A percentile compares a stretch with the other conserved stretches of the same genome.
Conservation (phyloP, 2,113 vertebrate genomes). For the Fukomys damarensis region DNA sequence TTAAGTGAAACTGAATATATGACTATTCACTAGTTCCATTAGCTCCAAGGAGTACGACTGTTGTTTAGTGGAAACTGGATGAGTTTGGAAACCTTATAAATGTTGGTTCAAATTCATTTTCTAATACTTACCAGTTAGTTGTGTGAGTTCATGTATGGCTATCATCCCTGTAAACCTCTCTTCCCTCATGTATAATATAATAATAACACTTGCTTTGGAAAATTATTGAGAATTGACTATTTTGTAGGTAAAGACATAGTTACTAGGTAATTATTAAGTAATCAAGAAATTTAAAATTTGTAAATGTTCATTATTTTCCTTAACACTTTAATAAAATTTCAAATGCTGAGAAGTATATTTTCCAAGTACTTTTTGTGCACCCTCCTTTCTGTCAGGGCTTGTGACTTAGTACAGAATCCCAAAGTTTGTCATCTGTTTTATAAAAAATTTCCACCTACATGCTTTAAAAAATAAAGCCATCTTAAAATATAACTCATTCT, state of each 20-base stretch:
- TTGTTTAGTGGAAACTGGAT: background rate
- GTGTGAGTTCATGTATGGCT: background rate
- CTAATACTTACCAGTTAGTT: background rate
- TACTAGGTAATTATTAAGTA: background rate
- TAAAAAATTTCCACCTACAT: background rate
- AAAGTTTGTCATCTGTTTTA: background rate
- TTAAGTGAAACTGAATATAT: background rate
- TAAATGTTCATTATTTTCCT: background rate
- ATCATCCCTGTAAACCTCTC: background rate
- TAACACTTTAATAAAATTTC: background rate
- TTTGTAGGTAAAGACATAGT: background rate
- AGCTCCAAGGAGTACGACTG: background rate
- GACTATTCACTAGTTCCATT: background rate
- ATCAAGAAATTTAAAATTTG: background rate
- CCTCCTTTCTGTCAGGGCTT: background rate
- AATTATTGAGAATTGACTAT: background rate
- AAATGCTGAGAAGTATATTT: background rate
- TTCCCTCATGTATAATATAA: background rate
- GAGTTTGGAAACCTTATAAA: background rate
- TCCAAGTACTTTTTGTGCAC: background rate
- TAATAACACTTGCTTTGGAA: background rate
- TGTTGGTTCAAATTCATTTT: background rate
- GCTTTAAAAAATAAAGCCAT: background rate
- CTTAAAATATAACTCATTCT: background rate
- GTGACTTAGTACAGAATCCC: background rate